Percentiles rank a stretch among this genome's conserved stretches.
Evolutionary conservation across 1,140 invertebrate genomes (phyloP).

Genomic region (Hydropsyche tenuis): DNA sequence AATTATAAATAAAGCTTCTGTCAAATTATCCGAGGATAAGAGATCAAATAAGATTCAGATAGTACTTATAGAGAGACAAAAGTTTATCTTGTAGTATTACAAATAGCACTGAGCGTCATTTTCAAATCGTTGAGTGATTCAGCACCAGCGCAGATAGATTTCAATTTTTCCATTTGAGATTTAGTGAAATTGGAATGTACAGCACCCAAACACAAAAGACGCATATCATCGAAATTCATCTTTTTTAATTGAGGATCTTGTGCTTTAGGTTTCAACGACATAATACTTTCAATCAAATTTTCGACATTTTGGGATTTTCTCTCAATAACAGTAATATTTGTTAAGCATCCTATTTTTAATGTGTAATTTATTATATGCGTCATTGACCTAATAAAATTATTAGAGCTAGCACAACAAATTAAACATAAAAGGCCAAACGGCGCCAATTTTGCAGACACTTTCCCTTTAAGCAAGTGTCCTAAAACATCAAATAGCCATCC

Average conservation of each 20-base stretch:
- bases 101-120: constrained; percentile 51
- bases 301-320: constrained; percentile 7
- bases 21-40: background rate
- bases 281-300: background rate
- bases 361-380: constrained; percentile 52
- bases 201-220: constrained; percentile 56
- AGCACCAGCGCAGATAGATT: constrained; percentile 55
- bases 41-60: background rate
- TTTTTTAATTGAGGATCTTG: background rate
- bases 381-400: constrained; percentile 53
- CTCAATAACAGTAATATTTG: background rate
- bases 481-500: constrained; percentile 62
- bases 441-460: constrained; percentile 53
- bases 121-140: constrained; percentile 55
- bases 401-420: constrained; percentile 56
- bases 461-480: constrained; percentile 56
- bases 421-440: constrained; percentile 56
- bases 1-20: too few species aligned
- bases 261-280: constrained; percentile 6
- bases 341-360: constrained; percentile 52
- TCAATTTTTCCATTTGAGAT: constrained; percentile 56
- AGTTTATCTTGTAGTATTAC: too few species aligned
- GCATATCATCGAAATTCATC: constrained; percentile 57
- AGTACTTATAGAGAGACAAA: background rate
- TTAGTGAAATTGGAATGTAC: constrained; percentile 56